Conservation (phyloP, 1,140 invertebrate genomes). For the Orchestia grillus region DNA sequence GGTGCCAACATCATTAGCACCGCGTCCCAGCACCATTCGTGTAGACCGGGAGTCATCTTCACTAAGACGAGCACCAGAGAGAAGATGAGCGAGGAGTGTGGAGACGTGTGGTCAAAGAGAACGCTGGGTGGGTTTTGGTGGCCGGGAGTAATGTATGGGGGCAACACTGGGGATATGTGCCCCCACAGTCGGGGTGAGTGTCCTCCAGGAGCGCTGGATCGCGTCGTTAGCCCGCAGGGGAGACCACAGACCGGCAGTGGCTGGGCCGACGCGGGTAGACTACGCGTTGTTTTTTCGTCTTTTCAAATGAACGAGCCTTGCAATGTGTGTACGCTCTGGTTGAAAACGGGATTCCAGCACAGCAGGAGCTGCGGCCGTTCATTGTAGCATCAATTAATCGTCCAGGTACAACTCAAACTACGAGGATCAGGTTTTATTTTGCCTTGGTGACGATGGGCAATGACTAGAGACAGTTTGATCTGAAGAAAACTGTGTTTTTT, state of each 20-base stretch:
- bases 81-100: not conserved
- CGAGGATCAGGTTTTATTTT: not conserved
- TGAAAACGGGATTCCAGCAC: not conserved
- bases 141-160: constrained; percentile 17
- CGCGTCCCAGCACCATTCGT: not conserved
- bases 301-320: not conserved
- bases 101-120: not conserved
- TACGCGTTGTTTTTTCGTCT: not conserved
- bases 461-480: no score
- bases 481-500: not conserved
- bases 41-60: not conserved
- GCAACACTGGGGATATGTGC: not conserved
- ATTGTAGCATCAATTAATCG: not conserved
- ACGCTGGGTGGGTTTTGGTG: not conserved
- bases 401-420: not conserved
- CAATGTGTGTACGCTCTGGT: not conserved
- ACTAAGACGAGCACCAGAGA: not conserved
- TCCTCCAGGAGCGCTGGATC: constrained; percentile 19
- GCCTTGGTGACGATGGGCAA: not conserved
- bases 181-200: constrained; percentile 35
- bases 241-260: not conserved
- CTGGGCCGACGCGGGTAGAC: not conserved
- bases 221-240: not conserved
- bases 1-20: not conserved
- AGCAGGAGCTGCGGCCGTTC: not conserved